A percentile compares a stretch with the other conserved stretches of the same genome.
These are phyloP conservation scores for Tuta absoluta DNA, from an alignment of 2,888 invertebrate species.

Conservation along the genomic window DNA sequence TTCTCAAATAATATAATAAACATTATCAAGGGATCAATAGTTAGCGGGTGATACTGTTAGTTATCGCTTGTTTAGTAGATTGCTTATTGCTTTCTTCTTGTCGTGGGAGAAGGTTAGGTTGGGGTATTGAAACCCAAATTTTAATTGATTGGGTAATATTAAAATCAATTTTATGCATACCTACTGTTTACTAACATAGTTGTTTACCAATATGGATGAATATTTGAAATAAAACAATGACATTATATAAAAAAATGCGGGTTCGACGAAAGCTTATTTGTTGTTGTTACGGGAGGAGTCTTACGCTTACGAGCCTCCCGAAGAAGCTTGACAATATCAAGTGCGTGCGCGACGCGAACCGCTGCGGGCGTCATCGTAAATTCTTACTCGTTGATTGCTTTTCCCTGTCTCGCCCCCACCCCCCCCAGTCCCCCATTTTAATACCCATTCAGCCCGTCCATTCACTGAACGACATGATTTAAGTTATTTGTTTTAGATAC, in stretches of 20 bases:
- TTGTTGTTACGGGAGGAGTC: background rate
- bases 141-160: no score
- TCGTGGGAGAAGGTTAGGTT: no score
- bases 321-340: constrained; percentile 43
- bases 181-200: no score
- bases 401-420: constrained; percentile 46
- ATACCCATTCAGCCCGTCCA: constrained; percentile 58
- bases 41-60: no score
- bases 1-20: background rate
- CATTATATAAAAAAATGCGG: no score
- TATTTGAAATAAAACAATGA: no score
- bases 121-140: no score
- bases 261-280: background rate
- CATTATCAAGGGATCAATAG: no score
- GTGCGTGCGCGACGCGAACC: constrained; percentile 42
- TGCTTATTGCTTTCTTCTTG: no score
- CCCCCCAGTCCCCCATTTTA: constrained; percentile 52
- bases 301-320: constrained; percentile 31
- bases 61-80: no score
- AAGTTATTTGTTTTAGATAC: constrained; percentile 71
- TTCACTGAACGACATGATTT: constrained; percentile 62
- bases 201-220: no score
- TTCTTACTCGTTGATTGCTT: constrained; percentile 70
- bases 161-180: no score
- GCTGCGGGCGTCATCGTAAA: constrained; percentile 60